Conservation (phyloP, 2,888 invertebrate species). For the Scelioninae gen. 1 region DNA sequence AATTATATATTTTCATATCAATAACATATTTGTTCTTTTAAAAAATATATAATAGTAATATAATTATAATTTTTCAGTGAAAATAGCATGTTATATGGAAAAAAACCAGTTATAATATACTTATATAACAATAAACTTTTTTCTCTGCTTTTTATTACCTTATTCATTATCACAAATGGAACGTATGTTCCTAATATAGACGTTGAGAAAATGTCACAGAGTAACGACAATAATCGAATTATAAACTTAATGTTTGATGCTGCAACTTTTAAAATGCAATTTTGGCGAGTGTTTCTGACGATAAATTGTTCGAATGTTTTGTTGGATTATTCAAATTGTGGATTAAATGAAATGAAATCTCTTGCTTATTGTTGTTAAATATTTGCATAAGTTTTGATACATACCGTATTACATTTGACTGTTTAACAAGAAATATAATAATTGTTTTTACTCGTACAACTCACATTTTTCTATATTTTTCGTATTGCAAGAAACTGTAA, state of each 20-base stretch:
- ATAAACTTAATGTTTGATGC: conserved; percentile 16
- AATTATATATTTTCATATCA: too few species aligned
- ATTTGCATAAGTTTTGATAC: conserved; percentile 19
- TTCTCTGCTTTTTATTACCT: not conserved
- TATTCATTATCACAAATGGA: not conserved
- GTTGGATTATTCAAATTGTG: conserved; percentile 20
- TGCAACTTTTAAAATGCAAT: conserved; percentile 24
- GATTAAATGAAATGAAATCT: conserved; percentile 13
- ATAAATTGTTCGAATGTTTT: conserved; percentile 19
- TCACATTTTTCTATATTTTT: not conserved
- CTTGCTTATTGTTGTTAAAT: conserved; percentile 13
- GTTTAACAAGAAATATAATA: not conserved
- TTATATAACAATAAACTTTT: not conserved
- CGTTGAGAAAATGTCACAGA: not conserved
- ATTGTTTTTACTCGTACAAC: not conserved
- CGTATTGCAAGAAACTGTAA: not conserved
- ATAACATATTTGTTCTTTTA: too few species aligned
- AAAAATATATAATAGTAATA: too few species aligned
- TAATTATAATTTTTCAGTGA: too few species aligned
- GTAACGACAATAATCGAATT: conserved; percentile 16
- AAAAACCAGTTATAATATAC: not conserved
- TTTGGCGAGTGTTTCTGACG: not conserved
- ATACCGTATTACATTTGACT: conserved; percentile 1
- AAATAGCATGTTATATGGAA: not conserved
- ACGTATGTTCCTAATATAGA: conserved; percentile 10